These are phyloP conservation scores for Callipepla squamata DNA, from an alignment of 2,113 vertebrate genomes.

Conservation along the genomic window DNA sequence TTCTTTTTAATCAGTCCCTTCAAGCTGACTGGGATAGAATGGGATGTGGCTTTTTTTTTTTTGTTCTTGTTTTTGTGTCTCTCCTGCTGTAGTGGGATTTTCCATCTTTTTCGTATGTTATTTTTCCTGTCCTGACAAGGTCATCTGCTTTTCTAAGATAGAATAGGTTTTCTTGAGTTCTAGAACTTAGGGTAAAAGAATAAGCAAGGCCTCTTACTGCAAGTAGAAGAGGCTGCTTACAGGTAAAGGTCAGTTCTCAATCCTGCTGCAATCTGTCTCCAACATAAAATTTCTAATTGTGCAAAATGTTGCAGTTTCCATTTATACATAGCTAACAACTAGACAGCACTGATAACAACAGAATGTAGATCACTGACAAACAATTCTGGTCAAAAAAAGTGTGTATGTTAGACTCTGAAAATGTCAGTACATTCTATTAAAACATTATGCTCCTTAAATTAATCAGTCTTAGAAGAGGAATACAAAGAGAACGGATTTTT, in stretches of 20 bases:
- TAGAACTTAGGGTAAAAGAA: background rate
- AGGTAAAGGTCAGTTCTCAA: background rate
- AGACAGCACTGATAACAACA: background rate
- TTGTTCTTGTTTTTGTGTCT: background rate
- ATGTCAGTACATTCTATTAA: background rate
- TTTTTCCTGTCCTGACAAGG: background rate
- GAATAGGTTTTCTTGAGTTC: background rate
- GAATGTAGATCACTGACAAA: background rate
- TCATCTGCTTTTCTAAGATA: background rate
- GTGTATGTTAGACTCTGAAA: background rate
- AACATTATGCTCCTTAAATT: background rate
- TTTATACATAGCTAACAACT: background rate
- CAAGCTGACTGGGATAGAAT: background rate
- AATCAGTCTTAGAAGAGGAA: background rate
- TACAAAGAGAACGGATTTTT: background rate
- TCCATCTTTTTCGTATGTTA: background rate
- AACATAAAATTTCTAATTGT: background rate
- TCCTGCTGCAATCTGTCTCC: background rate
- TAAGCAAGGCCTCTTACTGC: background rate
- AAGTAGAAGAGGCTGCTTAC: background rate
- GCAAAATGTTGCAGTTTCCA: background rate
- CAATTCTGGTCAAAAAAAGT: background rate
- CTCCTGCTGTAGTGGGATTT: background rate
- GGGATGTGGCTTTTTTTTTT: background rate
- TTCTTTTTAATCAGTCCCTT: background rate